Evolutionary conservation across 2,113 vertebrate genomes (phyloP).

Genomic region (Notechis scutatus): DNA sequence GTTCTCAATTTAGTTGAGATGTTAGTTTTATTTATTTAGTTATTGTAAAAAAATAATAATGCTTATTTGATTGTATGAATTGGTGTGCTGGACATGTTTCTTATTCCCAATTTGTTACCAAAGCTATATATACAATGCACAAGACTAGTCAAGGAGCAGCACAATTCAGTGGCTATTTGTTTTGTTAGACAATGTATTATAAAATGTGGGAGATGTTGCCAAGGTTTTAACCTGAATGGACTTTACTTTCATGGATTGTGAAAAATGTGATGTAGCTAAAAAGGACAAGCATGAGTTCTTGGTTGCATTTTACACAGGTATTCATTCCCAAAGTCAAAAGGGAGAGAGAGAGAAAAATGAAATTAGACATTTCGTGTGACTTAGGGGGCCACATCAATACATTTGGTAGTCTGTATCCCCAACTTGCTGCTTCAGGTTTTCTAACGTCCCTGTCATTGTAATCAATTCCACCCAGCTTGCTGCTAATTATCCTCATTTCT

Average conservation of each 20-base stretch:
- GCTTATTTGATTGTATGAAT: neutral
- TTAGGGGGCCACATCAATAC: neutral
- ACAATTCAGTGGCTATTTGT: neutral
- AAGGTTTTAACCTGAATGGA: neutral
- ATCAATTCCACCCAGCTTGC: neutral
- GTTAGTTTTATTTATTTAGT: neutral
- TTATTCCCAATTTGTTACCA: neutral
- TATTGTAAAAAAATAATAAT: conserved; percentile 31
- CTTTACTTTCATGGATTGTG: neutral
- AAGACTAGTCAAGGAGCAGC: neutral
- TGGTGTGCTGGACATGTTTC: neutral
- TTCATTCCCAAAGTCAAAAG: neutral
- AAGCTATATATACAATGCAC: neutral
- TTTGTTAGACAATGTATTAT: neutral
- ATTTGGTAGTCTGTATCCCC: neutral
- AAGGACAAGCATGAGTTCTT: neutral
- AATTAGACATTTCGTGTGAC: neutral
- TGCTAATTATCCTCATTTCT: neutral
- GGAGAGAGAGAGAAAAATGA: neutral
- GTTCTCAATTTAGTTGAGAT: conserved; percentile 41
- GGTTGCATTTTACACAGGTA: neutral
- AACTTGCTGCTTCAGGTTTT: neutral
- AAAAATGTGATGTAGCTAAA: neutral
- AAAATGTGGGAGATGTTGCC: neutral
- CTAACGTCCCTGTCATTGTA: neutral